Evolutionary conservation across 2,113 vertebrate genomes (phyloP).

Genomic region (Anoura caudifer): DNA sequence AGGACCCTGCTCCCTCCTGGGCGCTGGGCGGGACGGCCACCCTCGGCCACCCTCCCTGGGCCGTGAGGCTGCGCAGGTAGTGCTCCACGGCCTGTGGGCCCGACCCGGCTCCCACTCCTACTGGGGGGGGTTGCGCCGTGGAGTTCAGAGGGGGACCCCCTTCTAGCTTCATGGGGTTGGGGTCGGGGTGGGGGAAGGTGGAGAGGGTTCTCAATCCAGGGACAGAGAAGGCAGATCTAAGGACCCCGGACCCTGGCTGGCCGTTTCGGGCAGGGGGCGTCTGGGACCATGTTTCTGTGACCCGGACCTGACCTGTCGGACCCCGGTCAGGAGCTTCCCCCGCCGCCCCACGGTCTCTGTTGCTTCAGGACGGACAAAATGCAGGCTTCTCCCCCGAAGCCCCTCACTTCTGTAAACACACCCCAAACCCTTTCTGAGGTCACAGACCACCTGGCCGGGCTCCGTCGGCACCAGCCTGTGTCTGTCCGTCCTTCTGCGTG

Average conservation of each 20-base stretch:
- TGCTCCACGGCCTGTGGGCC: background rate
- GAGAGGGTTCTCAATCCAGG: background rate
- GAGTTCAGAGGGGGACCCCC: background rate
- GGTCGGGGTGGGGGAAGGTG: background rate
- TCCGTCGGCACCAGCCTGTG: accelerated
- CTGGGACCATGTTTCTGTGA: background rate
- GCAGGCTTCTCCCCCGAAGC: background rate
- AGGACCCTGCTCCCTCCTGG: background rate
- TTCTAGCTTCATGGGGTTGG: background rate
- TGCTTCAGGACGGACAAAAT: background rate
- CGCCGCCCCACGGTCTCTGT: accelerated
- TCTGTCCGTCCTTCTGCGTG: accelerated
- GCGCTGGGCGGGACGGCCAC: background rate
- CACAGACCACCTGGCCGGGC: too few species aligned
- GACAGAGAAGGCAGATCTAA: background rate
- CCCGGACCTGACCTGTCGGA: accelerated
- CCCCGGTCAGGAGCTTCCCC: too few species aligned
- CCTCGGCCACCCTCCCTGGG: background rate
- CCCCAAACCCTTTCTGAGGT: background rate
- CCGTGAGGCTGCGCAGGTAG: background rate
- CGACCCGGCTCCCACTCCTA: accelerated
- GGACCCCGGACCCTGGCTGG: background rate
- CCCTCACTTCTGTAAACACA: background rate
- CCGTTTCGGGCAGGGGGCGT: background rate
- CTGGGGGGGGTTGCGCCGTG: background rate